These are phyloP conservation scores for Pocillopora verrucosa DNA, from an alignment of 64 coral and sea anemone genomes.

Conservation along the genomic window DNA sequence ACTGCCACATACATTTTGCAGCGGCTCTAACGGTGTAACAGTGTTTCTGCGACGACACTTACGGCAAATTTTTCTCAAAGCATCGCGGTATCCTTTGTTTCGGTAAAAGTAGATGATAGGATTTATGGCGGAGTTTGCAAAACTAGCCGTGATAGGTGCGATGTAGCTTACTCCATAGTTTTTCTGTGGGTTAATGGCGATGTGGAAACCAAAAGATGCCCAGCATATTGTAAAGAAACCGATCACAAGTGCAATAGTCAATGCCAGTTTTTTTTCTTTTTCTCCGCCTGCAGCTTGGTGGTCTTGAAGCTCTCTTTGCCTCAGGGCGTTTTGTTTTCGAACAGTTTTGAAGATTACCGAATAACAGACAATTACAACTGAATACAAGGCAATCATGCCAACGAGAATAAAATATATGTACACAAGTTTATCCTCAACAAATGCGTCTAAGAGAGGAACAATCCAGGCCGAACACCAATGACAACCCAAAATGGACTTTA, in stretches of 20 bases:
- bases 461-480: slow-evolving; percentile 46
- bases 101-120: slow-evolving; percentile 73
- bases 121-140: slow-evolving; percentile 74
- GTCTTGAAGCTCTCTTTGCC: slow-evolving; percentile 46
- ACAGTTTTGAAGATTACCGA: slow-evolving; percentile 55
- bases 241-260: slow-evolving; percentile 75
- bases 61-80: slow-evolving; percentile 50
- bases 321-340: slow-evolving; percentile 39
- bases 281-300: slow-evolving; percentile 12
- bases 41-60: background rate
- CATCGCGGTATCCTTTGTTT: slow-evolving; percentile 48
- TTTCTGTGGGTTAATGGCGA: slow-evolving; percentile 36
- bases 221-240: slow-evolving; percentile 71
- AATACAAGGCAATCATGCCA: slow-evolving; percentile 36
- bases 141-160: slow-evolving; percentile 47
- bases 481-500: slow-evolving; percentile 36
- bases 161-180: slow-evolving; percentile 71
- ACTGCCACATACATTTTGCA: background rate
- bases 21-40: background rate
- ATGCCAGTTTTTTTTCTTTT: slow-evolving; percentile 56
- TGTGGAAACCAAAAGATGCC: slow-evolving; percentile 47
- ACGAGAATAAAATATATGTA: slow-evolving; percentile 43
- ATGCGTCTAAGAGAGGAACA: slow-evolving; percentile 61
- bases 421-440: slow-evolving; percentile 29
- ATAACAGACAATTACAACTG: slow-evolving; percentile 54